Evolutionary conservation across 2,888 invertebrate species (phyloP).

Genomic region (Folsomia manolachei): DNA sequence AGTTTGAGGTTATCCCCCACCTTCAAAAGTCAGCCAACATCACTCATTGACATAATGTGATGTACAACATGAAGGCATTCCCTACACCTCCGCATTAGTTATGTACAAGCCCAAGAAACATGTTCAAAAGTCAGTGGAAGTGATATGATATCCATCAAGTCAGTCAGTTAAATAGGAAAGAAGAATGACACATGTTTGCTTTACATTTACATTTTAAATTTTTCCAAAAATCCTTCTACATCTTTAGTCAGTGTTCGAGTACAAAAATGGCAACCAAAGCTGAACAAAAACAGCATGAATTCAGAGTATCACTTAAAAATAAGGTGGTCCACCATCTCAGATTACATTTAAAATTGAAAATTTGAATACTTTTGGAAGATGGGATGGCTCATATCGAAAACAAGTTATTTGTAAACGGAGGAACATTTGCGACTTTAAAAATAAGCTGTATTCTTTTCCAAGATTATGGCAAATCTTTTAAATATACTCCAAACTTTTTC

Average conservation of each 20-base stretch:
- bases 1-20: background rate
- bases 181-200: background rate
- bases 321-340: background rate
- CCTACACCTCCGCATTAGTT: background rate
- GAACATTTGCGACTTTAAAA: too few relatives aligned
- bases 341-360: too few relatives aligned
- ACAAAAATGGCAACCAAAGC: background rate
- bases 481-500: too few relatives aligned
- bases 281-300: background rate
- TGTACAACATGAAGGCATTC: background rate
- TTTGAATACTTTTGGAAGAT: too few relatives aligned
- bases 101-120: background rate
- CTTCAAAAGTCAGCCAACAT: background rate
- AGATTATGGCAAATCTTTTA: too few relatives aligned
- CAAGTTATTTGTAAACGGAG: too few relatives aligned
- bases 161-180: background rate
- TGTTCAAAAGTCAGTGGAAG: background rate
- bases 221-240: background rate
- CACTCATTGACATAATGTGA: conserved; percentile 1
- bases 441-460: too few relatives aligned
- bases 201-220: background rate
- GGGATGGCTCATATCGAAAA: too few relatives aligned
- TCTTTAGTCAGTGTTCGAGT: too few relatives aligned
- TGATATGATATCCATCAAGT: background rate
- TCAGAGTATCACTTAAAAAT: background rate